phyloP scores from a whole-genome alignment of 2,888 invertebrate genomes.

The Sipha maydis region DNA sequence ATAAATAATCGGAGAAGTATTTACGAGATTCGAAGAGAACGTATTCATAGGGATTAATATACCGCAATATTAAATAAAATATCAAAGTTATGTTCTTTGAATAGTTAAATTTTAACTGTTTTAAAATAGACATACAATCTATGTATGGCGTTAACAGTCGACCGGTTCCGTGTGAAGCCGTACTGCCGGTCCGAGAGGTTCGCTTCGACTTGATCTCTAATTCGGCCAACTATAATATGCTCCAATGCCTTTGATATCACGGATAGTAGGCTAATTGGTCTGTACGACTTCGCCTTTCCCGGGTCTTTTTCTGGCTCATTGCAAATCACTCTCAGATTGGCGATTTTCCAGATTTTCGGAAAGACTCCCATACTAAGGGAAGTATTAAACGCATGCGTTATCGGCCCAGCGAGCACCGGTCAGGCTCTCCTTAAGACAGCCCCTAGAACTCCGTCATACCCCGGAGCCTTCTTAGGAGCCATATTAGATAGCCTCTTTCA shows the following conservation, averaged over 20 bases:
- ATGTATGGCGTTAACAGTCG: not conserved
- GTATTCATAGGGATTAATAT: no score
- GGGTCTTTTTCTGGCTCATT: conserved; percentile 65
- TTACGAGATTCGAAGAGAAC: no score
- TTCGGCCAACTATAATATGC: not conserved
- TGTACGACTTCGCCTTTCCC: conserved; percentile 63
- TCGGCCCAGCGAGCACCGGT: not conserved
- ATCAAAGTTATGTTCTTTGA: no score
- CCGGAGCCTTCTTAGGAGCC: conserved; percentile 62
- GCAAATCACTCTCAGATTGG: conserved; percentile 64
- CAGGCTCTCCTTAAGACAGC: not conserved
- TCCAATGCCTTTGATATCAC: not conserved
- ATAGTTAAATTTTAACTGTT: no score
- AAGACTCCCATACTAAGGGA: not conserved
- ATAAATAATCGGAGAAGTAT: no score
- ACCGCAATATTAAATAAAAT: no score
- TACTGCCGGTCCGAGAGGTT: not conserved
- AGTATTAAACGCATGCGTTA: not conserved
- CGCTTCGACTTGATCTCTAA: not conserved
- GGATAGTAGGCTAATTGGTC: conserved; percentile 27
- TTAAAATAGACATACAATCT: no score
- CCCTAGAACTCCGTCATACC: not conserved
- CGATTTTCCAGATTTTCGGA: conserved; percentile 64
- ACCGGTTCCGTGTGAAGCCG: not conserved
- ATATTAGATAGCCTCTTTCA: conserved; percentile 65